Conservation (phyloP, 2,888 invertebrate species). For the Penaeus monodon region DNA sequence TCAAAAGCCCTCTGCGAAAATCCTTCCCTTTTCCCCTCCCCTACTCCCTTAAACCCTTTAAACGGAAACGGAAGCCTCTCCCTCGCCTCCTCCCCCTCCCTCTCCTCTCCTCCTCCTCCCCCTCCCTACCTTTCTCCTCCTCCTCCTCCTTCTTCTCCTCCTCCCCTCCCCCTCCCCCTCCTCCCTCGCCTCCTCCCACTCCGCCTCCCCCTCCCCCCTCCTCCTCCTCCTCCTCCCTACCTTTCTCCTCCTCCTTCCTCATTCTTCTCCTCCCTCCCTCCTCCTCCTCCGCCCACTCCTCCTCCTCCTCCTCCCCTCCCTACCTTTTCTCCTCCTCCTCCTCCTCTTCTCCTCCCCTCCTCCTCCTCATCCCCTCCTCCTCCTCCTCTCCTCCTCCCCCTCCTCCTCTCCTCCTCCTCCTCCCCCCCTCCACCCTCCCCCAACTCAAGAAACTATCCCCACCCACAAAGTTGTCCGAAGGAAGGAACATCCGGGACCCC, state of each 20-base stretch:
- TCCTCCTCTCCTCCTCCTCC: not conserved
- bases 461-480: too few relatives aligned
- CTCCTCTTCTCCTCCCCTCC: too few relatives aligned
- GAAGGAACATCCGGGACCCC: not conserved
- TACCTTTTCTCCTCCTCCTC: not conserved
- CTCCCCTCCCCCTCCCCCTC: not conserved
- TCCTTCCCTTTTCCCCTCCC: not conserved
- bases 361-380: not conserved
- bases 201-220: too few relatives aligned
- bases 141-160: not conserved
- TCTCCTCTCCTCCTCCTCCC: not conserved
- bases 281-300: not conserved
- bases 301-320: not conserved
- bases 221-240: not conserved
- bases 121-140: not conserved
- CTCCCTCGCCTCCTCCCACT: not conserved
- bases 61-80: not conserved
- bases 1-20: not conserved
- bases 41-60: not conserved
- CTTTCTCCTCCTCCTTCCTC: not conserved
- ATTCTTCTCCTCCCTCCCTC: not conserved
- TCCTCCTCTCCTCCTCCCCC: not conserved
- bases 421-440: not conserved
- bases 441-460: too few relatives aligned
- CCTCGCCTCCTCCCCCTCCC: not conserved